phyloP scores from a whole-genome alignment of 1,140 invertebrate genomes.

The Diorhabda sublineata region DNA sequence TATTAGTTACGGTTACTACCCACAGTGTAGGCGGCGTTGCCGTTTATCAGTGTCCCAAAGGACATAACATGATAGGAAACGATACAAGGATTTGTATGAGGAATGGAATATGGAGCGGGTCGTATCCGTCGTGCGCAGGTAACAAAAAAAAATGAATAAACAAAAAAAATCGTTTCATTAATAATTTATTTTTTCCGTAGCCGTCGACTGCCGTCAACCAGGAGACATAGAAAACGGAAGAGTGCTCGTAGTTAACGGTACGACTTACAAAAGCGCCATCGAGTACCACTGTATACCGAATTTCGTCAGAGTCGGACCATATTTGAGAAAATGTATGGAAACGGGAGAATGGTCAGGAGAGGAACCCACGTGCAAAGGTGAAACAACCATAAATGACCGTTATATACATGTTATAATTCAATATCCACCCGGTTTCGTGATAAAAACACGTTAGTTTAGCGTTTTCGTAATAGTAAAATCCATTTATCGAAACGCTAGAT shows the following conservation, averaged over 20 bases:
- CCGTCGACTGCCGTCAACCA: slow-evolving; percentile 78
- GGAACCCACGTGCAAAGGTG: slow-evolving; percentile 70
- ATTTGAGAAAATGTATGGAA: slow-evolving; percentile 75
- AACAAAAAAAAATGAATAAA: slow-evolving; percentile 30
- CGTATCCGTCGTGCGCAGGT: slow-evolving; percentile 75
- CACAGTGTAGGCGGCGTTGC: slow-evolving; percentile 72
- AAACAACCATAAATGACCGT: no score
- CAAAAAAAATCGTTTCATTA: background rate
- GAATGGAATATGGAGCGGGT: slow-evolving; percentile 79
- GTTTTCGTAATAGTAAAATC: no score
- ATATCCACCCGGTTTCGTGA: no score
- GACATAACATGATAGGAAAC: slow-evolving; percentile 76
- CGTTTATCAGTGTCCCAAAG: slow-evolving; percentile 76
- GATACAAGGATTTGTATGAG: slow-evolving; percentile 69
- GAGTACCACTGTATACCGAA: slow-evolving; percentile 87
- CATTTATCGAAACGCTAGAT: no score
- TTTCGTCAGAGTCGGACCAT: slow-evolving; percentile 75
- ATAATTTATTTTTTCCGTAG: slow-evolving; percentile 50
- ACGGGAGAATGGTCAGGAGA: slow-evolving; percentile 80
- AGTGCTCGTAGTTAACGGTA: slow-evolving; percentile 79
- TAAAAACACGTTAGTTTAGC: no score
- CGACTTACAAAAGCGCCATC: slow-evolving; percentile 76
- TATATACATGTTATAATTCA: no score
- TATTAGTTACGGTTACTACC: slow-evolving; percentile 56
- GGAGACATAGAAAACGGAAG: slow-evolving; percentile 76